Evolutionary conservation across 2,797 vertebrate species (phyloP).

Genomic region (Calcarius lapponicus): DNA sequence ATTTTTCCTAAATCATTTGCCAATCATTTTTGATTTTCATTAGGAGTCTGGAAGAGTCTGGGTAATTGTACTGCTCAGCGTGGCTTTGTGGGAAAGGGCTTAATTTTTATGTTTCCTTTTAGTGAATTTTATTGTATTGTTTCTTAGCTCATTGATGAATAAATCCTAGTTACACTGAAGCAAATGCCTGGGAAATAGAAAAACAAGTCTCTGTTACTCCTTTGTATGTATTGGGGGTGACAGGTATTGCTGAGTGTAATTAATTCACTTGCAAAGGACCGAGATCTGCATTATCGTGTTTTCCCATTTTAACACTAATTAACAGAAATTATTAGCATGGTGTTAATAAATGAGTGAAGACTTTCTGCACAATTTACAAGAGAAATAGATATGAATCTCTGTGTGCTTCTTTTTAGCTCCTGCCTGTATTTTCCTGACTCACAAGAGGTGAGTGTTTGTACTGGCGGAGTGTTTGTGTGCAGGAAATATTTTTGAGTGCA

Average conservation of each 20-base stretch:
- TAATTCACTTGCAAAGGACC: constrained; percentile 47
- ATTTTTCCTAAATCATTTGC: not conserved
- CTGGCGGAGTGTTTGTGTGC: not conserved
- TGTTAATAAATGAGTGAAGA: constrained; percentile 37
- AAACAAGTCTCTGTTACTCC: not conserved
- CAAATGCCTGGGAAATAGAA: constrained; percentile 44
- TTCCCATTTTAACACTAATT: constrained; percentile 58
- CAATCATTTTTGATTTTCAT: constrained; percentile 41
- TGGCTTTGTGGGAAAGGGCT: constrained; percentile 32
- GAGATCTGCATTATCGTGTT: constrained; percentile 22
- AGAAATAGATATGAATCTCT: not conserved
- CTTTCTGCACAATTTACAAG: not conserved
- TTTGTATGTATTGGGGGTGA: constrained; percentile 48
- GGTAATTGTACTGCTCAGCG: not conserved
- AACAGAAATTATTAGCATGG: constrained; percentile 31
- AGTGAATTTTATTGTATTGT: constrained; percentile 64
- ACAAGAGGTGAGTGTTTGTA: not conserved
- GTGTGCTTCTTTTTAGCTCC: not conserved
- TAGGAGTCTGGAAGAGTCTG: constrained; percentile 29
- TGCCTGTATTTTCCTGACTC: not conserved
- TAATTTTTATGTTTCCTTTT: constrained; percentile 68
- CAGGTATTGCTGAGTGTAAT: constrained; percentile 49
- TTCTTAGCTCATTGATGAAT: constrained; percentile 56
- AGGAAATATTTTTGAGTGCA: not conserved
- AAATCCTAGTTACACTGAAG: constrained; percentile 47